Base-by-base conservation (phyloP, 2,113 vertebrate species). In the Gallinago jamesoni region DNA sequence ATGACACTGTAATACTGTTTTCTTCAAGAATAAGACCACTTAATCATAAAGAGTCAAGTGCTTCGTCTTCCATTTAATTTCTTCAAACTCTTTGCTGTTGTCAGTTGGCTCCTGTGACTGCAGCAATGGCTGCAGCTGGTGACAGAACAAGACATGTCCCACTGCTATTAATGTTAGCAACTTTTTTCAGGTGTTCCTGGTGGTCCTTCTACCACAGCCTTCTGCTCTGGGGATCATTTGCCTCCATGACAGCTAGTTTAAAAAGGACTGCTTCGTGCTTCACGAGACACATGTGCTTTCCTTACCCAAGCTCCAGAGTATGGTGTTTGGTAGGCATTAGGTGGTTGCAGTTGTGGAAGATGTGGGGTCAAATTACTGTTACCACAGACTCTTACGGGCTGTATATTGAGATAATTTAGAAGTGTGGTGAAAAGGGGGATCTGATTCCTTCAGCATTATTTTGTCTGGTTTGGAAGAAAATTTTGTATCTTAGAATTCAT, bases 241-340 rank as follows among this genome's bases (percentile, higher is more conserved):
- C 12, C 8, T 28, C 12, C 0, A 0, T 28, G 64, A 33, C 24
- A 72, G 31, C 15, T 2, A 1, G 37, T 60, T 27, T 48, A 23
- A 76, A 43, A 4, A 64, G 17, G 20, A 27, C 7, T 50, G 13
- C 39, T 39, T 39, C 39, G 12, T 72, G 45, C 27, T 84, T 1
- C 1, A 59, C 0, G 4, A 35, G 15, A 13, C 15, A 24, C 13
- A 35, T 0, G 1, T 33, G 7, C 25, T 39, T 59, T 81, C 45
- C 23, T 66, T 12, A 48, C 12, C 12, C 45, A 53, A 23, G 25
- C 25, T 75, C 15, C 19, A 15, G 37, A 33, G 10, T 24, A 15
- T 1, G 2, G 28, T 45, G 10, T 25, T 25, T 57, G 20, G 20
- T 45, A 52, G 22, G 21, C 1, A 1, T 43, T 55, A 37, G 17